Base-by-base conservation (phyloP, 2,797 vertebrate genomes). In the Danio aesculapii region DNA sequence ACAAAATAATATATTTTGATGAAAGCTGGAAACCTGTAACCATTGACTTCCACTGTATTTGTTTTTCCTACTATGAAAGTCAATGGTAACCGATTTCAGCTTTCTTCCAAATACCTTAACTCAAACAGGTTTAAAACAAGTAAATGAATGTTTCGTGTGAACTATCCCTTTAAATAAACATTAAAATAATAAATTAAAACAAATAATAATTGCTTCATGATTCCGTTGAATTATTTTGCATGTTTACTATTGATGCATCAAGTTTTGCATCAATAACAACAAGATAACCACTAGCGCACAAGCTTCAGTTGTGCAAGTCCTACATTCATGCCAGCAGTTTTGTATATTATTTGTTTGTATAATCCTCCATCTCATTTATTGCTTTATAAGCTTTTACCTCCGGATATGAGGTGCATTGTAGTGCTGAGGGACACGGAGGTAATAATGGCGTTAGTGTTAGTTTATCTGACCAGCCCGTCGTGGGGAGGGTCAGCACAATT, bases 401-500 rank as follows among this genome's bases (percentile, higher is more conserved):
- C 62, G 47, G 82, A 83, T 63, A 79, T 75, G 76, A 78, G 21
- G 69, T 39, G 19, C 39, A 44, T n/a, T 47, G 30, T 63, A 66
- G 66, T 44, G 21, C 39, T 12, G 41, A 43, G 30, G 53, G 57
- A 63, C 67, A 17, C 63, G 21, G 47, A 16, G 8, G 70, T 81
- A 74, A 57, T 81, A 73, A 73, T 55, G 21, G 43, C 55, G 70
- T 68, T 50, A 30, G 53, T 74, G 68, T 82, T 61, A 66, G 67
- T 71, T 64, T 79, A 63, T 73, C n/a, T 62, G 19, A 19, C 17
- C 16, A 59, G 13, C 19, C 57, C 10, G 46, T 9, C 47, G 4
- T n/a, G 83, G 62, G 79, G 83, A 13, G 13, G 53, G 70, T 73
- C 62, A 63, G 74, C 49, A 64, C 44, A 46, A 70, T 52, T 74